Percentiles rank a stretch among this genome's conserved stretches.
These are phyloP conservation scores for Nomada fabriciana DNA, from an alignment of 2,888 invertebrate species.

Conservation along the genomic window DNA sequence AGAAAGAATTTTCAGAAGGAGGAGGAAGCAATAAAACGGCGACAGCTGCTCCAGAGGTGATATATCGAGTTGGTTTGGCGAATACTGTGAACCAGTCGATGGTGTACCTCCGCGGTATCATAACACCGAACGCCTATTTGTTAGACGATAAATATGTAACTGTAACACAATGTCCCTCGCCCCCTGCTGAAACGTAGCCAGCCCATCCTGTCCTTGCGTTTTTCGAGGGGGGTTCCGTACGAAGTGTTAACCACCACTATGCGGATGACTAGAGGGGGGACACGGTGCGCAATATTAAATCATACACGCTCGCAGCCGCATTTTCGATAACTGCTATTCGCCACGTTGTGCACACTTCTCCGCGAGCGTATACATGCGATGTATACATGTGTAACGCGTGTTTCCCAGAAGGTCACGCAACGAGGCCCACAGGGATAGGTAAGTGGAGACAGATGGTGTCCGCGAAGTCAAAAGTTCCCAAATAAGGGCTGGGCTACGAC, in stretches of 20 bases:
- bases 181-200: constrained; percentile 53
- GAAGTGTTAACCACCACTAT: constrained; percentile 42
- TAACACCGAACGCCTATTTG: constrained; percentile 83
- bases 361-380: background rate
- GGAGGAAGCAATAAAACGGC: constrained; percentile 60
- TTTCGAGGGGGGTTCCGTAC: constrained; percentile 41
- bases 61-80: constrained; percentile 47
- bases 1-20: background rate
- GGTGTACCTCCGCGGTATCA: constrained; percentile 79
- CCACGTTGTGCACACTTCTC: background rate
- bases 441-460: constrained; percentile 79
- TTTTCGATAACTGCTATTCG: constrained; percentile 30
- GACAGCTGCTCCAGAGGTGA: constrained; percentile 73
- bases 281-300: constrained; percentile 77
- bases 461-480: constrained; percentile 81
- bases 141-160: constrained; percentile 84
- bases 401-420: constrained; percentile 43
- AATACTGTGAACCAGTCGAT: constrained; percentile 76
- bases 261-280: constrained; percentile 50
- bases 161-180: constrained; percentile 79
- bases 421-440: constrained; percentile 45
- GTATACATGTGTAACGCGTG: constrained; percentile 9
- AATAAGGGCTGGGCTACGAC: constrained; percentile 78
- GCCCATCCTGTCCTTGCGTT: constrained; percentile 46
- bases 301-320: constrained; percentile 53